Evolutionary conservation across 2,888 invertebrate genomes (phyloP), one percentile per base, ranked within the genome.

Genomic region (Myopa testacea): DNA sequence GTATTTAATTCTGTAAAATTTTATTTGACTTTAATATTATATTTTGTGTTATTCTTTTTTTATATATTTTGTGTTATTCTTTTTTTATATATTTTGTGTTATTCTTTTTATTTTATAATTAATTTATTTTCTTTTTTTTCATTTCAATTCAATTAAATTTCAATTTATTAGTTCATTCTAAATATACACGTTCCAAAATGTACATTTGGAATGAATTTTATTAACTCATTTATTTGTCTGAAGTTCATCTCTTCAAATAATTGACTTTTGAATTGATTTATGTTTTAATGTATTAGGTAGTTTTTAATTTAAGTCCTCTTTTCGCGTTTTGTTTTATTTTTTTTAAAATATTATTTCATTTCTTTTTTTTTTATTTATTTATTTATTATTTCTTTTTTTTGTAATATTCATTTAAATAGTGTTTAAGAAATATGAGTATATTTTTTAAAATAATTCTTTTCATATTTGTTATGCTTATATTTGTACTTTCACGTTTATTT

Each of bases 61-160:
- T 19, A 19, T 68, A 45, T 10, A 40, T 45, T 45, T 68, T 68
- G 10, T 68, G 40, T 68, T 19, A 19, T 19, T 50, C 5, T 68
- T n/a, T 68, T 68, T 68, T 45, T 40, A 19, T 69, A 8, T 45
- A 69, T 26, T 50, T 69, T 69, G 16, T 69, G 19, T 45, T 45
- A 50, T 14, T 45, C 0, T 45, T 45, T 45, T 45, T 45, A 10
- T 45, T 45, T 45, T 45, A 45, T 45, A 45, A 26, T 26, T 26
- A 1, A 19, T 37, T 67, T 1, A 26, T 26, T 26, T 26, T 38
- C 19, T 38, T 67, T 26, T 14, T 6, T 16, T 40, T 37, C 37
- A n/a, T 38, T 12, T 67, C 16, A n/a, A n/a, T n/a, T n/a, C n/a
- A n/a, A n/a, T n/a, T n/a, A n/a, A n/a, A n/a, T n/a, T n/a, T n/a